These are phyloP conservation scores for Schlechtendalia chinensis DNA, from an alignment of 1,140 invertebrate genomes.

Conservation along the genomic window DNA sequence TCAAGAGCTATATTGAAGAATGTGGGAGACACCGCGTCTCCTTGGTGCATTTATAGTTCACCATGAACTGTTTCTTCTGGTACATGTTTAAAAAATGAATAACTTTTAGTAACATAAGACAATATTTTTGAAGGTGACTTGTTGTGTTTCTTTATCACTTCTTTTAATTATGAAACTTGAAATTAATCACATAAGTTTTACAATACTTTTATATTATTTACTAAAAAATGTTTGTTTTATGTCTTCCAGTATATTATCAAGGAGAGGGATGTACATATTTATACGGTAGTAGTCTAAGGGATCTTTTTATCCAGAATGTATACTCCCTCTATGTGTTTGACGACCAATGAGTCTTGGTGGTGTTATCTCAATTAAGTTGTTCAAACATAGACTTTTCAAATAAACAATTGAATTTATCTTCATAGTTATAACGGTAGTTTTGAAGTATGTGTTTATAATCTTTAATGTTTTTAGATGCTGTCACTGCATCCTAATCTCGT, in stretches of 20 bases:
- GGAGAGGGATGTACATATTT: too few relatives aligned
- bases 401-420: not conserved
- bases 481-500: not conserved
- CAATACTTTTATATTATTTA: too few relatives aligned
- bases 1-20: too few relatives aligned
- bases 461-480: not conserved
- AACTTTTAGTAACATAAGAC: not conserved
- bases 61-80: not conserved
- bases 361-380: slow-evolving; percentile 5
- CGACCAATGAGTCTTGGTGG: not conserved
- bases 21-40: too few relatives aligned
- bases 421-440: not conserved
- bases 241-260: too few relatives aligned
- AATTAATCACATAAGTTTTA: not conserved
- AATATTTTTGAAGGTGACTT: slow-evolving; percentile 7
- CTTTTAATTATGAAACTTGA: slow-evolving; percentile 13
- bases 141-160: not conserved
- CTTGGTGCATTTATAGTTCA: too few relatives aligned
- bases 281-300: not conserved
- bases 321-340: slow-evolving; percentile 10
- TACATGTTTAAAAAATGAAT: slow-evolving; percentile 17
- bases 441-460: not conserved
- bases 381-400: not conserved
- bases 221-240: too few relatives aligned
- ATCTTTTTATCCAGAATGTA: slow-evolving; percentile 4